A percentile compares a stretch with the other conserved stretches of the same genome.
phyloP scores from a whole-genome alignment of 2,888 invertebrate genomes.

The Hofmannophila pseudospretella region DNA sequence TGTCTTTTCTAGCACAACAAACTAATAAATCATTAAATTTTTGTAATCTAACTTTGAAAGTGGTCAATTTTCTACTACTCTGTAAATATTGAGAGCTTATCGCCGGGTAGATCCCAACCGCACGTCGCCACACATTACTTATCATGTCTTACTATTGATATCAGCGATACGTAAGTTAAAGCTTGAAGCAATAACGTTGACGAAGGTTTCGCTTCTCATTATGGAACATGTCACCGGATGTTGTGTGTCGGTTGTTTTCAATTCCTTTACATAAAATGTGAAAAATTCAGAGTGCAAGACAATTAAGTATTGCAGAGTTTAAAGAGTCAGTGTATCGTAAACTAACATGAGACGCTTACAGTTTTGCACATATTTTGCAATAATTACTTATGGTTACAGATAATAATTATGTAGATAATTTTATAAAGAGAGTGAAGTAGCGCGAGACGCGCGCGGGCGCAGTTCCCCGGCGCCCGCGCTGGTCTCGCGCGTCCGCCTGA shows the following conservation, averaged over 20 bases:
- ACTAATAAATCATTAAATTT: constrained; percentile 51
- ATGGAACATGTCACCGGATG: constrained; percentile 62
- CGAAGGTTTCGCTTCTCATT: constrained; percentile 55
- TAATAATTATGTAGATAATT: constrained; percentile 62
- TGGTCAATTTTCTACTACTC: constrained; percentile 75
- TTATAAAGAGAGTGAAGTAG: constrained; percentile 29
- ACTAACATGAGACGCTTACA: constrained; percentile 70
- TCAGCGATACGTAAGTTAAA: constrained; percentile 53
- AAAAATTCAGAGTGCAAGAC: constrained; percentile 57
- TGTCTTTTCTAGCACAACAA: constrained; percentile 69
- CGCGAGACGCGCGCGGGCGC: constrained; percentile 43
- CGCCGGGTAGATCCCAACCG: constrained; percentile 69
- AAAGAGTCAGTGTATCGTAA: constrained; percentile 69
- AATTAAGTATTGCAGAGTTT: constrained; percentile 65
- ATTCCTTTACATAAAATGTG: constrained; percentile 51
- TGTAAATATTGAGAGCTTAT: constrained; percentile 76
- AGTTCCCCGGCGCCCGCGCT: constrained; percentile 50
- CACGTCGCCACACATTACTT: constrained; percentile 65
- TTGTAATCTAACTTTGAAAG: constrained; percentile 72
- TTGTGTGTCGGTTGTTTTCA: constrained; percentile 69
- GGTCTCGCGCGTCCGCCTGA: constrained; percentile 22
- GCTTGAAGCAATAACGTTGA: constrained; percentile 68
- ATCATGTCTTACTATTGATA: constrained; percentile 54
- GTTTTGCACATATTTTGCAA: constrained; percentile 76
- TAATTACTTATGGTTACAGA: constrained; percentile 56